Conservation (phyloP, 2,113 vertebrate genomes). For the Vulpes ferrilata region DNA sequence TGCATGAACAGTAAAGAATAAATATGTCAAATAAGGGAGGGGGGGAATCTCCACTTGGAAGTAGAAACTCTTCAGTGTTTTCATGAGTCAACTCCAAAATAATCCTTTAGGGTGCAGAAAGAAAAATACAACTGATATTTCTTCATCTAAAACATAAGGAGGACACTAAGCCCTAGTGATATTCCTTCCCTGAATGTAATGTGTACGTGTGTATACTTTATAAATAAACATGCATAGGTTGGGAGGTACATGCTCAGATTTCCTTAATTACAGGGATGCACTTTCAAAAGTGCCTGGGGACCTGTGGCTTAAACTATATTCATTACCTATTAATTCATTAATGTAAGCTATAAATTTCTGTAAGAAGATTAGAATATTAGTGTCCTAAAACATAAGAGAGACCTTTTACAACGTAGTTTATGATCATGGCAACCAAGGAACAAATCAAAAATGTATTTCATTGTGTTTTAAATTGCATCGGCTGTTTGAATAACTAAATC, state of each 20-base stretch:
- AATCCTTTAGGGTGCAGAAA: neutral
- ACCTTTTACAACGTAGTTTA: neutral
- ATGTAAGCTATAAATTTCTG: conserved; percentile 17
- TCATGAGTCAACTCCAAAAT: neutral
- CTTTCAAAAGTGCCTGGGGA: neutral
- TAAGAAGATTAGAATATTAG: neutral
- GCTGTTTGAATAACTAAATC: neutral
- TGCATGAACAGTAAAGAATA: neutral
- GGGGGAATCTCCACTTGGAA: neutral
- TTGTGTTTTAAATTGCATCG: neutral
- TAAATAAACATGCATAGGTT: neutral
- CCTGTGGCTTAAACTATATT: neutral
- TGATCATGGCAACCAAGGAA: neutral
- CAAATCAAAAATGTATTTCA: neutral
- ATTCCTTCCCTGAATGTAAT: neutral
- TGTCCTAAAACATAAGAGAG: neutral
- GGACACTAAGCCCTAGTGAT: neutral
- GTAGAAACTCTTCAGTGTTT: neutral
- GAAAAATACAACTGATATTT: neutral
- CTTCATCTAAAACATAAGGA: neutral
- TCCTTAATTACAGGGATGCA: neutral
- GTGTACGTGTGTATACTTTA: neutral
- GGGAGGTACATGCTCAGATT: neutral
- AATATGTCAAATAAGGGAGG: neutral
- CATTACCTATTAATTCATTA: neutral